Evolutionary conservation across 1,140 invertebrate genomes (phyloP), one percentile per base, ranked within the genome.

Genomic region (Octopus bimaculoides): DNA sequence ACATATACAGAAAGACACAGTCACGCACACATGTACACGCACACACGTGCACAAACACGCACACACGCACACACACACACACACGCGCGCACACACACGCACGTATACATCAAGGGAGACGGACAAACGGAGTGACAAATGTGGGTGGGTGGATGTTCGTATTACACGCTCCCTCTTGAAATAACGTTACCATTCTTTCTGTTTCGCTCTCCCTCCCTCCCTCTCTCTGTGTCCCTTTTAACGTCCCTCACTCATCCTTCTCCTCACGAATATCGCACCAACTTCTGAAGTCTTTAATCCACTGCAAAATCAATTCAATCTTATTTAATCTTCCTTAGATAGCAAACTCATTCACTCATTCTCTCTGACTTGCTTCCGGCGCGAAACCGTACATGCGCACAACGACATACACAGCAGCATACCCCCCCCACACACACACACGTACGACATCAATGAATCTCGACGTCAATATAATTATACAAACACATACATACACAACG

Each of bases 61-160:
- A 61, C 56, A 61, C 56, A 61, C 56, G 56, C 56, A 61, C 56
- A 61, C 56, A 61, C 56, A 61, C 56, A 61, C 56, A 61, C 56
- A 61, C 56, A 61, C 56, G 7, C 14, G 56, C 7, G 14, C 56
- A 61, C 56, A 61, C 56, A 61, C 56, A 61, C 14, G 56, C 7
- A 61, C 56, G 14, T 17, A 61, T 17, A 17, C 17, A 61, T 61
- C 9, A 17, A 61, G 9, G 4, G 9, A 61, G 9, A 4, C 56
- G 17, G 17, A 9, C 1, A 4, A 61, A 61, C 56, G 26, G 26
- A 41, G 26, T 41, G 26, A 41, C 1, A 41, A 41, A 41, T 41
- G 26, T 41, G 26, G 26, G 26, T 41, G 26, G 26, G 26, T 2
- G 26, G 26, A 41, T 41, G 26, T 41, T 41, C 26, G 26, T 41